Percentiles rank a stretch among this genome's conserved stretches.
Conservation (phyloP, 2,888 invertebrate species). For the Chrysolina americana region DNA sequence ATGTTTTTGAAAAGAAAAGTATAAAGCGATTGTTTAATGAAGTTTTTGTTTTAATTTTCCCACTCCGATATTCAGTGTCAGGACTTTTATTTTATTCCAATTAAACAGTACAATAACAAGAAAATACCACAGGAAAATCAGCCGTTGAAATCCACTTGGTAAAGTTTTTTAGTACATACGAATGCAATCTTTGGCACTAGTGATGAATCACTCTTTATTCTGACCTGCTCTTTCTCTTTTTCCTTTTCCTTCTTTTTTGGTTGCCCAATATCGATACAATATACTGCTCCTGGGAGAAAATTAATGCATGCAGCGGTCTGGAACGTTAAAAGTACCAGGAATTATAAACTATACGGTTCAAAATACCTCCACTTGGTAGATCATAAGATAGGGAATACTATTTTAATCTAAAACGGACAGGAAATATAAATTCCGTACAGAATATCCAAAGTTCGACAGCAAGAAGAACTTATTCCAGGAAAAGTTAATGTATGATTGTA, state of each 20-base stretch:
- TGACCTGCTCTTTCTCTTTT: constrained; percentile 62
- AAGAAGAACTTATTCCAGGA: too few species aligned
- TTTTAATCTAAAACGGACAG: too few species aligned
- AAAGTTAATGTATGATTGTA: too few species aligned
- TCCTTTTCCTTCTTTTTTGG: constrained; percentile 68
- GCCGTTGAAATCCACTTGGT: constrained; percentile 71
- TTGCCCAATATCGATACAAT: constrained; percentile 73
- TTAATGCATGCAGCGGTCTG: constrained; percentile 74
- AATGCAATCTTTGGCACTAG: constrained; percentile 72
- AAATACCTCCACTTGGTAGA: too few species aligned
- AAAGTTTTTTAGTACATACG: constrained; percentile 71
- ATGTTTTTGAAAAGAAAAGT: constrained; percentile 54
- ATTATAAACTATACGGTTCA: too few species aligned
- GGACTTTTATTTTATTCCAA: too few species aligned
- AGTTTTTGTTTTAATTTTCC: constrained; percentile 37
- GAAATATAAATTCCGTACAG: too few species aligned
- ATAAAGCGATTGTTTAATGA: constrained; percentile 57
- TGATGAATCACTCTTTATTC: constrained; percentile 55
- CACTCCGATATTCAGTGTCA: not conserved
- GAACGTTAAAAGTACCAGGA: constrained; percentile 31
- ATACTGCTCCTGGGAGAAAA: constrained; percentile 74
- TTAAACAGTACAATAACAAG: not conserved
- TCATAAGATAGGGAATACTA: too few species aligned
- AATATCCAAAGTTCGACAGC: too few species aligned
- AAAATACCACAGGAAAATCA: constrained; percentile 26